Evolutionary conservation across 92 coral and sea anemone genomes (phyloP), one percentile per base, ranked within the genome.

Genomic region (Epizoanthus illoricatus): DNA sequence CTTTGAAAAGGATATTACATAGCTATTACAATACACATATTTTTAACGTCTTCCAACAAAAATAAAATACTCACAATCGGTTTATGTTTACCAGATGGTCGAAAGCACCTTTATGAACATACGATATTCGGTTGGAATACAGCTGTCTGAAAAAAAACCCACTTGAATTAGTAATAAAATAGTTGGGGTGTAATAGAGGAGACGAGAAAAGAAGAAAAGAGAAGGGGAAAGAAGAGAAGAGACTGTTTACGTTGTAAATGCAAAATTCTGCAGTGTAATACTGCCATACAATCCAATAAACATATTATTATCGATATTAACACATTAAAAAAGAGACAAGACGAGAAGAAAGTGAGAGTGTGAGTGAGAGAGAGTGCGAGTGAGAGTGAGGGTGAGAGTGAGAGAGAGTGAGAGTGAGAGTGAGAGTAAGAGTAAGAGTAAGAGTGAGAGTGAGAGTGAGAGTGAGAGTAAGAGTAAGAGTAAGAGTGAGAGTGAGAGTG

Each of bases 21-120:
- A 28, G 36, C 36, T 28, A 28, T 28, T 28, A 28, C 36, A 28
- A 28, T 28, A 28, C 36, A 28, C 2, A 28, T 28, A 28, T 2
- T 28, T 28, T 28, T 28, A 2, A 28, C 36, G 2, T 28, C 36
- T 28, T 28, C 36, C 36, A 28, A 28, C 36, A 2, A 49, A 49
- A 49, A 2, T 49, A 39, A 12, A 7, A 58, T 63, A 12, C 82
- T 78, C 65, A 78, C 82, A 78, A 41, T 45, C 82, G 71, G 70
- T 78, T 78, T 13, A 78, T 61, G 59, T 78, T 63, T 18, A 0
- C 16, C 40, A 78, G 59, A 23, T 78, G 71, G 17, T 78, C 70
- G 21, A 78, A 78, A 20, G 82, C 82, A 15, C 82, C 82, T 61
- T 78, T 78, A 62, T 78, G 82, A 43, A 78, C 82, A 63, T 78